Conservation (phyloP, 2,888 invertebrate species). For the Hemaris fuciformis region DNA sequence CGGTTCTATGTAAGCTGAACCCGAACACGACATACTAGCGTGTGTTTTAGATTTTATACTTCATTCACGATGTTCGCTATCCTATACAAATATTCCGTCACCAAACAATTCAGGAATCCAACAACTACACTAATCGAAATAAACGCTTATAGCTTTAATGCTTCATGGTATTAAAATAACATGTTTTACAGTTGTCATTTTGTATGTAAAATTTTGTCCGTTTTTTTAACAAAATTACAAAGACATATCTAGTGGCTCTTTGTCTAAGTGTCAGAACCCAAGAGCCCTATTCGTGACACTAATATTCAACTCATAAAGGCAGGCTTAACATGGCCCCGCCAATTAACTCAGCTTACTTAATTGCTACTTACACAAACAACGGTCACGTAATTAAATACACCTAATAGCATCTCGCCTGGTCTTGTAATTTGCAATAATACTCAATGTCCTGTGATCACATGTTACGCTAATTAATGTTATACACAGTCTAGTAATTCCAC, state of each 20-base stretch:
- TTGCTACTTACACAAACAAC: constrained; percentile 16
- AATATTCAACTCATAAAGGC: constrained; percentile 44
- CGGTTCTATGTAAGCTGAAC: too few relatives aligned
- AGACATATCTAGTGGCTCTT: neutral
- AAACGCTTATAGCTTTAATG: too few relatives aligned
- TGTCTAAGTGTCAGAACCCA: neutral
- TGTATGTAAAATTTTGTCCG: too few relatives aligned
- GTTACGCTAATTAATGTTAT: neutral
- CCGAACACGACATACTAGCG: too few relatives aligned
- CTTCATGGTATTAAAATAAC: too few relatives aligned
- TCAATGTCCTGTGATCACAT: neutral
- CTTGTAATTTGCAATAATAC: neutral
- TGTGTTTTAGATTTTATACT: too few relatives aligned
- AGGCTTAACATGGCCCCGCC: constrained; percentile 36
- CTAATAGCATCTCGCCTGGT: neutral
- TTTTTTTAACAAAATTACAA: too few relatives aligned
- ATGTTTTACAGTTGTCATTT: too few relatives aligned
- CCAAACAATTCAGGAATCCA: too few relatives aligned
- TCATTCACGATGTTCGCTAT: too few relatives aligned
- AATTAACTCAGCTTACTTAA: constrained; percentile 32
- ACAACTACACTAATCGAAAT: too few relatives aligned
- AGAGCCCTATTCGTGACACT: constrained; percentile 33
- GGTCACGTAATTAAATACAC: constrained; percentile 21
- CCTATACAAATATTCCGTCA: too few relatives aligned
- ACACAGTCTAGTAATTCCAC: neutral